Evolutionary conservation across 1,140 invertebrate genomes (phyloP), one percentile per base, ranked within the genome.

Genomic region (Streblospio benedicti): DNA sequence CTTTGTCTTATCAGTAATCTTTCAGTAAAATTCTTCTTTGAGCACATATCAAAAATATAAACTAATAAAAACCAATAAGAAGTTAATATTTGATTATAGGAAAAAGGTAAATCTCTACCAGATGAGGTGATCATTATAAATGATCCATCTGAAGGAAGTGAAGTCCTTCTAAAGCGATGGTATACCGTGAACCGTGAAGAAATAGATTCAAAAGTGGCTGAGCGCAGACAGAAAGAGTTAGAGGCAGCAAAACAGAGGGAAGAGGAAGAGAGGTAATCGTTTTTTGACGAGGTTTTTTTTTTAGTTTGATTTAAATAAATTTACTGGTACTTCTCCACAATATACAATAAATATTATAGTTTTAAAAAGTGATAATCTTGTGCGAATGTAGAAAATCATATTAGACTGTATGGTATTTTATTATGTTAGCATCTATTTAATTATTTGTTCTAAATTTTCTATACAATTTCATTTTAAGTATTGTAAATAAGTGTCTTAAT

Each of bases 111-210:
- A n/a, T n/a, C n/a, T n/a, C 57, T 74, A 23, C 74, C 74, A 4
- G 76, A 77, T 62, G 71, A 75, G 49, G 65, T 76, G 1, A 61
- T 76, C 14, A 50, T 67, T 16, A 60, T 77, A 31, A 68, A 69
- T 30, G 75, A 76, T 49, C 52, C 51, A n/a, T 69, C 59, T 31
- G 69, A 71, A 12, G 65, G 71, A 30, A 63, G 64, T 9, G 66
- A 61, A 25, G 69, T 68, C 57, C 53, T 76, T 27, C 49, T 69
- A 32, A 67, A 65, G 57, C 62, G 72, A 14, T 74, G 68, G 62
- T 72, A 73, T 49, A 38, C 57, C 6, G 41, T 70, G 28, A 72
- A 75, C 51, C 69, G 65, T 43, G 59, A 63, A 6, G 66, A 66
- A 14, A 68, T 75, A 32, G 72, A 75, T 60, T 60, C 58, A 6